These are phyloP conservation scores for Apodemus speciosus DNA, from an alignment of 2,113 vertebrate species.

Conservation along the genomic window DNA sequence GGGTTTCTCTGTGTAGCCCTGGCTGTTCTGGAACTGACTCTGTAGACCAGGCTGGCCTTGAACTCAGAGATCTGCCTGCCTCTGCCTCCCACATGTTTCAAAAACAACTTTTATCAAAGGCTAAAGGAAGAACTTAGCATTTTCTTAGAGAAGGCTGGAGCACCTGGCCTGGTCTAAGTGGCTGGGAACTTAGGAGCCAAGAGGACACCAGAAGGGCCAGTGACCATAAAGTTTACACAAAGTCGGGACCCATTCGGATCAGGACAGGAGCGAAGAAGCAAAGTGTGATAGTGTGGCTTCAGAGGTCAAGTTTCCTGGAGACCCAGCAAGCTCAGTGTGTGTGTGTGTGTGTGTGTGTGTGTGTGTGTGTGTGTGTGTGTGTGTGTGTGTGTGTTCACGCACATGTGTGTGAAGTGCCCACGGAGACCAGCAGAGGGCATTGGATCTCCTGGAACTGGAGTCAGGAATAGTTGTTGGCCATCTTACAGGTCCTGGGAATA, in stretches of 20 bases:
- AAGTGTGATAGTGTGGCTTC: background rate
- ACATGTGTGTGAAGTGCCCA: background rate
- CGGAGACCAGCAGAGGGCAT: background rate
- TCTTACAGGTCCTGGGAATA: background rate
- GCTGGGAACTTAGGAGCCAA: background rate
- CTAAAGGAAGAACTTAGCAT: background rate
- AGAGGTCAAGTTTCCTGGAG: background rate
- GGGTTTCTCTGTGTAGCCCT: background rate
- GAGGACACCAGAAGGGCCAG: background rate
- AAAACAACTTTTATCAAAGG: conserved; percentile 8
- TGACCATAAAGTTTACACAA: background rate
- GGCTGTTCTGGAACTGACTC: background rate
- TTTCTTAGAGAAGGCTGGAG: background rate
- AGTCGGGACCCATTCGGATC: background rate
- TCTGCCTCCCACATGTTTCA: background rate
- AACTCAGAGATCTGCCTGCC: background rate
- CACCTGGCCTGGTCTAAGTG: background rate
- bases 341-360: no score
- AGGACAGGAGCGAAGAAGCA: background rate
- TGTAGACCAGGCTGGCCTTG: background rate
- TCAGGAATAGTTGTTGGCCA: background rate
- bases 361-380: background rate
- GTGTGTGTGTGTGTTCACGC: background rate
- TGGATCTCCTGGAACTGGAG: background rate
- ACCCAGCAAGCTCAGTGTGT: background rate